Percentiles rank a stretch among this genome's conserved stretches.
Conservation (phyloP, 2,113 vertebrate species). For the Rattus norvegicus region GRCr8 NC_086032.1:100200501-100201000, state of each 20-base stretch:
- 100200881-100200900: slow-evolving; percentile 34
- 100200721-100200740: not conserved
- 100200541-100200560: not conserved
- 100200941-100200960: not conserved
- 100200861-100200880: slow-evolving; percentile 21
- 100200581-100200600: not conserved
- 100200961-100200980: not conserved
- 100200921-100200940: not conserved
- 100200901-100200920: not conserved
- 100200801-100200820: not conserved
- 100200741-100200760: slow-evolving; percentile 6
- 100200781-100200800: not conserved
- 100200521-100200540: not conserved
- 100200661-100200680: not conserved
- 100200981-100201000: not conserved
- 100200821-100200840: slow-evolving; percentile 19
- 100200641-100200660: not conserved
- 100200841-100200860: not conserved
- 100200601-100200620: not conserved
- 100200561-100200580: not conserved
- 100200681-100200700: not conserved
- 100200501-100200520: not conserved
- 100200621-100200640: not conserved
- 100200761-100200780: slow-evolving; percentile 17
- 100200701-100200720: slow-evolving; percentile 21